Evolutionary conservation across 2,888 invertebrate genomes (phyloP).

Genomic region (Thereva unica): DNA sequence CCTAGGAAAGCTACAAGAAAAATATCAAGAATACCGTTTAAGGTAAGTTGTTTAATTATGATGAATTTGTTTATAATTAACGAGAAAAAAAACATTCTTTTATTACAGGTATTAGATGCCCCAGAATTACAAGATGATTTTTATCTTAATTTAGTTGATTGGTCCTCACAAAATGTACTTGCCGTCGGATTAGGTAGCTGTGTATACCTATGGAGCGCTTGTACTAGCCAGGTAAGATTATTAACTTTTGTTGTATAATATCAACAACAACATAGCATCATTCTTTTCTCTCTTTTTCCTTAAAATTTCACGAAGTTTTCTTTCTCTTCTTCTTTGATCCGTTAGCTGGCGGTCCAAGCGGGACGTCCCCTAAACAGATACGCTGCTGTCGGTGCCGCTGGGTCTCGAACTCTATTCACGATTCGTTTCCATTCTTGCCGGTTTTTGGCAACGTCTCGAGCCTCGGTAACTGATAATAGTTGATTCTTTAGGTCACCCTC

Average conservation of each 20-base stretch:
- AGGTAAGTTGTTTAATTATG: conserved; percentile 59
- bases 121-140: conserved; percentile 85
- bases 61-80: neutral
- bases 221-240: conserved; percentile 83
- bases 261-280: conserved; percentile 47
- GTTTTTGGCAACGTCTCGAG: no score
- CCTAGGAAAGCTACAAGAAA: conserved; percentile 98
- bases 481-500: no score
- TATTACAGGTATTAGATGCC: conserved; percentile 52
- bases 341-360: no score
- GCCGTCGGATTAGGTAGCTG: conserved; percentile 97
- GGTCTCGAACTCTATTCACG: no score
- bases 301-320: neutral
- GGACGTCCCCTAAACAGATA: no score
- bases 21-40: conserved; percentile 98
- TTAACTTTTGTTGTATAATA: neutral
- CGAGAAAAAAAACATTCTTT: conserved; percentile 49
- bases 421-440: no score
- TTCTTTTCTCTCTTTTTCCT: neutral
- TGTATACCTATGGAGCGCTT: conserved; percentile 98
- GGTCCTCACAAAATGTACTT: conserved; percentile 98
- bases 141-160: conserved; percentile 97
- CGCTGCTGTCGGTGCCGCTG: no score
- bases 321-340: no score
- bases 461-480: no score